Evolutionary conservation across 2,888 invertebrate genomes (phyloP).

Genomic region (Melieria omissa): DNA sequence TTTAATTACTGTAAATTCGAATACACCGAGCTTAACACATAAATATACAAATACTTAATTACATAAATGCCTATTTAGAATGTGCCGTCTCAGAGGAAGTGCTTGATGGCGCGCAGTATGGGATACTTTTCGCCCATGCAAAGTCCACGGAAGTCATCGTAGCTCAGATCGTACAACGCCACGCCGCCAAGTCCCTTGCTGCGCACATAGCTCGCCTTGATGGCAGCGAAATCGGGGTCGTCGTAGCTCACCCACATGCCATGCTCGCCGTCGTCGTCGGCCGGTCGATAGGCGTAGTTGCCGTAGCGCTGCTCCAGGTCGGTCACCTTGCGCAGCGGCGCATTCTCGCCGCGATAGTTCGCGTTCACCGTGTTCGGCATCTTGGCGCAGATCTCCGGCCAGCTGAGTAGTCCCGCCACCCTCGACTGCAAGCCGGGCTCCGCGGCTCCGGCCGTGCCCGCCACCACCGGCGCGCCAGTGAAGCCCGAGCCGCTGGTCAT

Average conservation of each 20-base stretch:
- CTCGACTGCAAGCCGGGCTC: constrained; percentile 78
- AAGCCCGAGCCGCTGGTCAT: constrained; percentile 77
- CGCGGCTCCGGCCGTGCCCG: constrained; percentile 75
- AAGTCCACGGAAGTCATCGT: constrained; percentile 84
- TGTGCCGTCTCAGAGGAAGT: constrained; percentile 62
- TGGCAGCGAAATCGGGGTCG: constrained; percentile 83
- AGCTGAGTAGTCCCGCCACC: constrained; percentile 77
- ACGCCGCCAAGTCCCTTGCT: constrained; percentile 82
- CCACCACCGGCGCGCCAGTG: constrained; percentile 80
- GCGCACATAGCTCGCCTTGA: constrained; percentile 78
- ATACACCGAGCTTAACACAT: constrained; percentile 22
- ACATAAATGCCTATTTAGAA: constrained; percentile 4
- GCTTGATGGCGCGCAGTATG: constrained; percentile 79
- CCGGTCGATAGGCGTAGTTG: constrained; percentile 79
- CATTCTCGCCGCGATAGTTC: constrained; percentile 72
- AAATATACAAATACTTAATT: constrained; percentile 18
- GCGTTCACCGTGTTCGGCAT: constrained; percentile 69
- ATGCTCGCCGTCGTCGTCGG: constrained; percentile 73
- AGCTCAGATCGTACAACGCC: constrained; percentile 78
- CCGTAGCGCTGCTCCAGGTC: constrained; percentile 85
- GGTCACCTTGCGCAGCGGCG: constrained; percentile 77
- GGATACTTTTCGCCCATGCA: constrained; percentile 84
- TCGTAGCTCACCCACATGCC: constrained; percentile 87
- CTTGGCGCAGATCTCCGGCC: constrained; percentile 81
- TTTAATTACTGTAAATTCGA: constrained; percentile 22